These are phyloP conservation scores for Neelides folsomi DNA, from an alignment of 2,888 invertebrate genomes.

Conservation along the genomic window DNA sequence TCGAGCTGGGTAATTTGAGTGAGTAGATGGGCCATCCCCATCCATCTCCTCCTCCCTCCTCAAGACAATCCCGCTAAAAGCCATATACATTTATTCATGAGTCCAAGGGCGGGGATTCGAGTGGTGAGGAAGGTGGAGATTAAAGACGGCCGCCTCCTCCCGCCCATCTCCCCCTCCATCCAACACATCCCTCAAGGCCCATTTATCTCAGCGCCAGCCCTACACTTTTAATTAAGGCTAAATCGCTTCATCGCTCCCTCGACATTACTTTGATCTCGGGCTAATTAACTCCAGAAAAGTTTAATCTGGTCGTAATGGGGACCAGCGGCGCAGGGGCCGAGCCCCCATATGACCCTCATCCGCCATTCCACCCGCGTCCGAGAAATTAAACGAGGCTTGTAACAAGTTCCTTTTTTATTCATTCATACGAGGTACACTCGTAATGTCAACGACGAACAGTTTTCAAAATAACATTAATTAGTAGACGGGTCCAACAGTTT, in stretches of 20 bases:
- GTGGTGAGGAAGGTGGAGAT: slow-evolving; percentile 9
- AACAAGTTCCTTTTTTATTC: no score
- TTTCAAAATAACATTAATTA: no score
- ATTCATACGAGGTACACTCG: no score
- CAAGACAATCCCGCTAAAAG: slow-evolving; percentile 4
- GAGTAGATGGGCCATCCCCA: slow-evolving; percentile 13
- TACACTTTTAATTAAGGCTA: slow-evolving; percentile 36
- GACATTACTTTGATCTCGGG: slow-evolving; percentile 35
- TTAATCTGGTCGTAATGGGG: slow-evolving; percentile 33
- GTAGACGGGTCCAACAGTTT: no score
- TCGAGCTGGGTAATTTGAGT: slow-evolving; percentile 15
- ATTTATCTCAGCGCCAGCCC: slow-evolving; percentile 34
- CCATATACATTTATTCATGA: background rate
- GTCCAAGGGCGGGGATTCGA: slow-evolving; percentile 1
- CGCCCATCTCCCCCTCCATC: background rate
- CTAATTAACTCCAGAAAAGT: slow-evolving; percentile 33
- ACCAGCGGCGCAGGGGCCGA: background rate
- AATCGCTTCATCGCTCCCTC: slow-evolving; percentile 35
- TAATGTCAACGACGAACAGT: no score
- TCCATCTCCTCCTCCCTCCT: slow-evolving; percentile 1
- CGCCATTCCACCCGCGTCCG: background rate
- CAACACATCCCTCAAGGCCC: slow-evolving; percentile 24
- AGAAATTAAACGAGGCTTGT: no score
- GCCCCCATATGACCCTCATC: background rate
- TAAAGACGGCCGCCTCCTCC: slow-evolving; percentile 8